A percentile compares a stretch with the other conserved stretches of the same genome.
Conservation (phyloP, 1,140 invertebrate species). For the Ceratina calcarata region DNA sequence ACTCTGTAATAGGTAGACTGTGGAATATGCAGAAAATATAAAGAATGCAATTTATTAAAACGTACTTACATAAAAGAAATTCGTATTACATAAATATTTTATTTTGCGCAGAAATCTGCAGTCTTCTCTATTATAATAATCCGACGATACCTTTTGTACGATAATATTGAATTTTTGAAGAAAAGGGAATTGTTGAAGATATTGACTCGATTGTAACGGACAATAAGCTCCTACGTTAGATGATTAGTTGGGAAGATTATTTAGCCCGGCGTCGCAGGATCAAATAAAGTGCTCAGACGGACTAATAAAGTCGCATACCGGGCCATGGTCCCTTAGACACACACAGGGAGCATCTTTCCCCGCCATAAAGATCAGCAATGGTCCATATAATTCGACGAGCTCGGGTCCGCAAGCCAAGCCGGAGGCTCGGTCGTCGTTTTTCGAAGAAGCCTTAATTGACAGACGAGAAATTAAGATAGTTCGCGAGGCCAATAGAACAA, state of each 20-base stretch:
- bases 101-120: too few species aligned
- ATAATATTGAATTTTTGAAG: too few species aligned
- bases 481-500: slow-evolving; percentile 50
- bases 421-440: slow-evolving; percentile 30
- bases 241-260: slow-evolving; percentile 22
- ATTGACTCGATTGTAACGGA: neutral
- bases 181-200: neutral
- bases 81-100: too few species aligned
- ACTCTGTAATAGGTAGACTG: too few species aligned
- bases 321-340: slow-evolving; percentile 28
- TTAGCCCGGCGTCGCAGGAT: slow-evolving; percentile 4
- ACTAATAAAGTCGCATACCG: slow-evolving; percentile 64
- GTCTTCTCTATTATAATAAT: too few species aligned
- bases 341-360: slow-evolving; percentile 33
- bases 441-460: slow-evolving; percentile 60
- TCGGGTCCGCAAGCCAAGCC: neutral
- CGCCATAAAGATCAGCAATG: slow-evolving; percentile 65
- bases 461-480: slow-evolving; percentile 63
- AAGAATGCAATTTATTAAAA: too few species aligned
- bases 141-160: too few species aligned
- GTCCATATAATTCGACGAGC: slow-evolving; percentile 62
- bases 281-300: slow-evolving; percentile 42
- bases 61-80: too few species aligned
- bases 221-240: slow-evolving; percentile 25
- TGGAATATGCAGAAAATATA: too few species aligned